Base-by-base conservation (phyloP, 92 coral and sea anemone species). In the Nematostella vectensis region DNA sequence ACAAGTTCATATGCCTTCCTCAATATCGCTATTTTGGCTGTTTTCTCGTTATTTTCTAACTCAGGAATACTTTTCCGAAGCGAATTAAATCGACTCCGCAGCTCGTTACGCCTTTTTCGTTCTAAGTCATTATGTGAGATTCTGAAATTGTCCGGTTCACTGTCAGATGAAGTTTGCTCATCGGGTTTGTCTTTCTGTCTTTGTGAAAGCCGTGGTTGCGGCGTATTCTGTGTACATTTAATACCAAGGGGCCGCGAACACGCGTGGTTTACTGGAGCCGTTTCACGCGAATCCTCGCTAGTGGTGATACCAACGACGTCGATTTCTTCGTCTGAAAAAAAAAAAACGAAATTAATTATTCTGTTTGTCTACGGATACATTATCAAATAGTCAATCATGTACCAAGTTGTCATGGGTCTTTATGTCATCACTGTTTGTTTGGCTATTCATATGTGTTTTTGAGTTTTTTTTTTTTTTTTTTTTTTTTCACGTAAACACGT, bases 61-160 rank as follows among this genome's bases (percentile, higher is more conserved):
- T 62, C 61, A 20, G 94, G 94, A 31, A 84, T 62, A 62, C 80
- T 74, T 55, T 49, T 57, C 22, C 94, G 61, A 26, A 84, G 72
- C 15, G 48, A 61, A 38, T 57, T 82, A 29, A 84, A 84, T 1
- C 87, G 71, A 63, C 65, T 65, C n/a, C 85, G 85, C 31, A 84
- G 63, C 27, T 84, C 94, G 48, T 79, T 84, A 11, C 94, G 67
- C 48, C 94, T 63, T 26, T 74, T 84, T 49, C 87, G 61, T 27
- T 84, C 94, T 22, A 84, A 54, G 31, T 84, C 87, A 58, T 84
- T 84, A 72, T 84, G 94, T 1, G 86, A 75, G 20, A 67, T 61
- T 55, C 85, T 75, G 16, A 49, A 52, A 21, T 23, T 62, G 26
- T 76, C 87, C 8, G 70, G 63, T 1, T 76, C 84, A 29, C 55